phyloP scores from a whole-genome alignment of 1,140 invertebrate genomes.

The Harlomillsia oculata region DNA sequence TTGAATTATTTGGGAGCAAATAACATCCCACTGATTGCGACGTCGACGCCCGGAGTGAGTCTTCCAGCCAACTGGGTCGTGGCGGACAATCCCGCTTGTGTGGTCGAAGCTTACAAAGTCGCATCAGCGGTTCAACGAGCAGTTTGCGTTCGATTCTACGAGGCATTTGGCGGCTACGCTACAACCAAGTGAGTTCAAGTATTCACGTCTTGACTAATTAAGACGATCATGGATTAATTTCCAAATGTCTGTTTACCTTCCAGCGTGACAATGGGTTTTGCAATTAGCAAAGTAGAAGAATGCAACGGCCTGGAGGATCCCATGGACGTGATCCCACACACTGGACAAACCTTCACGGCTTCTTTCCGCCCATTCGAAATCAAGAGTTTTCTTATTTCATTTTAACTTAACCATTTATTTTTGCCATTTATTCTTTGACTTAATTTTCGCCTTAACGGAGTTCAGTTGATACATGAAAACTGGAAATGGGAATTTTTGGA shows the following conservation, averaged over 20 bases:
- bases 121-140: constrained; percentile 29
- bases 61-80: constrained; percentile 20
- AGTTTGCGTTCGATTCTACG: constrained; percentile 40
- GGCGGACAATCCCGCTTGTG: constrained; percentile 35
- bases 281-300: constrained; percentile 31
- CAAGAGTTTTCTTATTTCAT: constrained; percentile 25
- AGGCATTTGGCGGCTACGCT: constrained; percentile 39
- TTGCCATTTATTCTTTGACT: too few relatives aligned
- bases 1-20: constrained; percentile 17
- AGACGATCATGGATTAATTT: not conserved
- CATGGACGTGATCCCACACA: not conserved
- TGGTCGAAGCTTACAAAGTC: constrained; percentile 42
- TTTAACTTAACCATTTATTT: not conserved
- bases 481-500: too few relatives aligned
- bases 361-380: constrained; percentile 35
- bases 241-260: not conserved
- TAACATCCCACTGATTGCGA: constrained; percentile 9
- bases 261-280: constrained; percentile 26
- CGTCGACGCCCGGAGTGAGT: constrained; percentile 6
- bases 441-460: too few relatives aligned
- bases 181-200: constrained; percentile 24
- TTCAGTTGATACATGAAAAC: too few relatives aligned
- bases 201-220: not conserved
- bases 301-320: constrained; percentile 36
- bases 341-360: constrained; percentile 15